Conservation (phyloP, 35 echinoderm and acorn worm genomes). For the Apostichopus parvimensis region DNA sequence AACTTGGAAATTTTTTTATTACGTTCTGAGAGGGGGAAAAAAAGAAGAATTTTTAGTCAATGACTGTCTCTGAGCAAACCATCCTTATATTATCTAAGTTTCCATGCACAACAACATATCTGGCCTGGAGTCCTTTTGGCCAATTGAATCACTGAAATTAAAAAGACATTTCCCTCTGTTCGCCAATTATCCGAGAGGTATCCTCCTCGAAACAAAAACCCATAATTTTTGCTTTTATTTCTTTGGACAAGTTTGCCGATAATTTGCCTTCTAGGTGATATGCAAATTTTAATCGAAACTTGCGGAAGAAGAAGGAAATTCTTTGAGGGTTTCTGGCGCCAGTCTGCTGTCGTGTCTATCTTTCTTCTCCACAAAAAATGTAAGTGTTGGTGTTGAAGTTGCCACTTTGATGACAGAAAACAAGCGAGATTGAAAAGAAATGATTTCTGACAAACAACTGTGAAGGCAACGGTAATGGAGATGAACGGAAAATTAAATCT, state of each 20-base stretch:
- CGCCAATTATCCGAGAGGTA: conserved; percentile 33
- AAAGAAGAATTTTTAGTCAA: background rate
- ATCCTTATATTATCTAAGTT: background rate
- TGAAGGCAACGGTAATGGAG: background rate
- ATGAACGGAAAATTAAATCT: background rate
- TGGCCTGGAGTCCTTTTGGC: background rate
- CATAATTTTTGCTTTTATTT: conserved; percentile 23
- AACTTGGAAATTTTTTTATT: too few relatives aligned
- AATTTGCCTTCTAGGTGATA: conserved; percentile 44
- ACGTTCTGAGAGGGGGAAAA: background rate
- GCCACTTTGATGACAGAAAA: background rate
- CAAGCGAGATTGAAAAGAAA: background rate
- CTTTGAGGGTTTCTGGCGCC: conserved; percentile 40
- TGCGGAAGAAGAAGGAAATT: conserved; percentile 8
- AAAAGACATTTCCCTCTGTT: background rate
- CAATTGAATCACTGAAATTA: conserved; percentile 12
- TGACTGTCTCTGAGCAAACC: background rate
- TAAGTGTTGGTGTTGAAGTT: conserved; percentile 25
- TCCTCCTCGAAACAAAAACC: background rate
- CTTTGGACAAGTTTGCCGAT: background rate
- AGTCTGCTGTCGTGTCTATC: background rate
- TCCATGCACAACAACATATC: too few relatives aligned
- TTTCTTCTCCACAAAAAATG: background rate
- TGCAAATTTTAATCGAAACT: conserved; percentile 53
- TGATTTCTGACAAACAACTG: background rate